Evolutionary conservation across 2,113 vertebrate species (phyloP).

Genomic region (Thalassoma bifasciatum): DNA sequence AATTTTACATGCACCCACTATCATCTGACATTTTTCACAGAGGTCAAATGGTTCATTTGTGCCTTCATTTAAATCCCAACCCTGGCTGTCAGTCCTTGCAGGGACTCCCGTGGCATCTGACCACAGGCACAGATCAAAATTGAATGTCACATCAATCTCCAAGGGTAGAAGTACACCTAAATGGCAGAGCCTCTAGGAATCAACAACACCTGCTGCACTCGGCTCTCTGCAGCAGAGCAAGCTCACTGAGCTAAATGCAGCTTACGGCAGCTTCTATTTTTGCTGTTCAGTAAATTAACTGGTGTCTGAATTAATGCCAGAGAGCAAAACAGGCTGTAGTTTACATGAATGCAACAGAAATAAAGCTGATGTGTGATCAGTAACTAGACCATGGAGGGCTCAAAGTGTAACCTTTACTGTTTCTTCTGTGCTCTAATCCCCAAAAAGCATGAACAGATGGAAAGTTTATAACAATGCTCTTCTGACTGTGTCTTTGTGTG

Average conservation of each 20-base stretch:
- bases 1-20: constrained; percentile 13
- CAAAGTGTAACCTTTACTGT: background rate
- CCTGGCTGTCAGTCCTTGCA: constrained; percentile 9
- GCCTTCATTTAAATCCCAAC: constrained; percentile 11
- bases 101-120: constrained; percentile 21
- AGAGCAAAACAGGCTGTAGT: background rate
- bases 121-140: constrained; percentile 48
- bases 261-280: background rate
- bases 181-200: constrained; percentile 31
- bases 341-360: background rate
- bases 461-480: background rate
- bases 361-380: constrained; percentile 7
- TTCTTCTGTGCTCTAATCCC: background rate
- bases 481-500: constrained; percentile 3
- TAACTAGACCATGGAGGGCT: too few species aligned
- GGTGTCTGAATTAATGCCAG: background rate
- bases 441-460: background rate
- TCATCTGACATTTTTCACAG: constrained; percentile 44
- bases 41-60: constrained; percentile 30
- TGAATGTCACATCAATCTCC: constrained; percentile 55
- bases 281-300: constrained; percentile 9
- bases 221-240: constrained; percentile 43
- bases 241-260: constrained; percentile 17
- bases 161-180: constrained; percentile 23
- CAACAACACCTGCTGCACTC: constrained; percentile 3